These are phyloP conservation scores for Brachyhypopomus occidentalis DNA, from an alignment of 2,113 vertebrate species.

Conservation along the genomic window DNA sequence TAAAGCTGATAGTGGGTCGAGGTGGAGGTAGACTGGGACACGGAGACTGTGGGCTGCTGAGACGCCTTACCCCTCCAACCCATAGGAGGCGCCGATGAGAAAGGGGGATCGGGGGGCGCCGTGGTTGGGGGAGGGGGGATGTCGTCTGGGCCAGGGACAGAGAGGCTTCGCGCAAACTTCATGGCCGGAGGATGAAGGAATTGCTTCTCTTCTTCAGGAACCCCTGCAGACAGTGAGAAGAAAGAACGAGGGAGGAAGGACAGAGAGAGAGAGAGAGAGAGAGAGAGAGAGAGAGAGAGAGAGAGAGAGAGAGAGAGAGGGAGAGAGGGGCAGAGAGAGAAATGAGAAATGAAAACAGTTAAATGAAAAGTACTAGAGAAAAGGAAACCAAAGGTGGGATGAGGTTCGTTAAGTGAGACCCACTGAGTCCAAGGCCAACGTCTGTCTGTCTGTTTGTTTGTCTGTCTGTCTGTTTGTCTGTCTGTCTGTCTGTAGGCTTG, in stretches of 20 bases:
- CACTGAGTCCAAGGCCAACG: slow-evolving; percentile 16
- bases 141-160: slow-evolving; percentile 88
- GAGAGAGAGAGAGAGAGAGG: not conserved
- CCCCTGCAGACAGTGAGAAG: slow-evolving; percentile 68
- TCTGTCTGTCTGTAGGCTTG: slow-evolving; percentile 58
- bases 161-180: slow-evolving; percentile 90
- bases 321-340: not conserved
- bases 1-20: slow-evolving; percentile 79
- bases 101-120: slow-evolving; percentile 86
- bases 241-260: not conserved
- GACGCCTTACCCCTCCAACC: slow-evolving; percentile 74
- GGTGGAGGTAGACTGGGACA: slow-evolving; percentile 74
- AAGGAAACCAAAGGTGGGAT: slow-evolving; percentile 25
- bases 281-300: too few relatives aligned
- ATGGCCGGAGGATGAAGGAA: slow-evolving; percentile 83
- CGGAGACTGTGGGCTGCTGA: slow-evolving; percentile 76
- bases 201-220: slow-evolving; percentile 84
- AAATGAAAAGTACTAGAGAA: not conserved
- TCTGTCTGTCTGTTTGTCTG: slow-evolving; percentile 54
- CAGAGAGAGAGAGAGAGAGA: not conserved
- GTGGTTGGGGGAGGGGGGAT: slow-evolving; percentile 92
- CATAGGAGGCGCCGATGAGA: slow-evolving; percentile 81
- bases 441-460: slow-evolving; percentile 64
- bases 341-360: not conserved
- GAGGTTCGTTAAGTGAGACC: not conserved